A percentile compares a stretch with the other conserved stretches of the same genome.
phyloP scores from a whole-genome alignment of 2,797 vertebrate genomes.

The Mormyrus hasselquistii region DNA sequence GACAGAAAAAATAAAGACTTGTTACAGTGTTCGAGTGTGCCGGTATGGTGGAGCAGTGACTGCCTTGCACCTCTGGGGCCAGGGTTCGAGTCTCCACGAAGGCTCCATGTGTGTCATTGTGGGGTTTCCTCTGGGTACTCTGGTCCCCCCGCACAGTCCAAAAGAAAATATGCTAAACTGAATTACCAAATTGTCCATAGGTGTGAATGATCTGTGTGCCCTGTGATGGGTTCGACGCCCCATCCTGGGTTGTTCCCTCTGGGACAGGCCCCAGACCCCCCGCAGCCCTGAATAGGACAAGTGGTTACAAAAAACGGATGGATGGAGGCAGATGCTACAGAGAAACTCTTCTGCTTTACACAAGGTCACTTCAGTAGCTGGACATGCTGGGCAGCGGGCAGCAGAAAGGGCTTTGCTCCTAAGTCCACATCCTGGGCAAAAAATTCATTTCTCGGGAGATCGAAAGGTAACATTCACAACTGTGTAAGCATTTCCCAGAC shows the following conservation, averaged over 20 bases:
- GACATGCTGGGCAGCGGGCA: background rate
- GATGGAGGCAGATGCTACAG: background rate
- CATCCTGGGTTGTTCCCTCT: background rate
- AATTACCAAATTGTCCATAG: background rate
- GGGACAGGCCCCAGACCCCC: background rate
- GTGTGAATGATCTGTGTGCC: background rate
- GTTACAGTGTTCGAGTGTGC: background rate
- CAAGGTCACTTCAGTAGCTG: background rate
- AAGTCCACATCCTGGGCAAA: background rate
- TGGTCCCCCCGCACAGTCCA: background rate
- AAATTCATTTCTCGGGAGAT: constrained; percentile 11
- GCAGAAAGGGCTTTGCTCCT: background rate
- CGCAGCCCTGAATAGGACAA: background rate
- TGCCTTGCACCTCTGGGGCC: background rate
- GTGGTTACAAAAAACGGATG: background rate
- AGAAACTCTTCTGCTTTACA: background rate
- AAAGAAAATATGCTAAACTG: background rate
- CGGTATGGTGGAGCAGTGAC: background rate
- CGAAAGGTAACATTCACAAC: constrained; percentile 14
- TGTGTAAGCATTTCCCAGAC: constrained; percentile 5
- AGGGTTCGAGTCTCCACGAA: background rate
- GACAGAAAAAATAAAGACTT: background rate
- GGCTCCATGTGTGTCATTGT: background rate
- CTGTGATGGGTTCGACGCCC: background rate
- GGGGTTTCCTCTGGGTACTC: background rate